phyloP scores from a whole-genome alignment of 2,113 vertebrate genomes.

The Chionomys nivalis region DNA sequence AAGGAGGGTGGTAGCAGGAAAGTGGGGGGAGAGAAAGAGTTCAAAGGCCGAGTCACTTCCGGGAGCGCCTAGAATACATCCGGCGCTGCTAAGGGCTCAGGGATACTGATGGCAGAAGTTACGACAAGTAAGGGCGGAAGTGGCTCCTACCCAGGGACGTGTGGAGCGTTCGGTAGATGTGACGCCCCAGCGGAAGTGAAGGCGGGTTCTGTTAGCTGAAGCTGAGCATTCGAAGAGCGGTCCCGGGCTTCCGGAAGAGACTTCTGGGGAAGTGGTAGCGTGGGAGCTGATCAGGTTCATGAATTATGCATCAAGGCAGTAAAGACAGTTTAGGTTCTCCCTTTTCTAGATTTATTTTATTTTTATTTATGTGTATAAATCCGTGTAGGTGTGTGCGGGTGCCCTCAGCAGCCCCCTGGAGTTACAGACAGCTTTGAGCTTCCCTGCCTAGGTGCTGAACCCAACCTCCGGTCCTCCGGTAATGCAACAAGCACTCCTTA shows the following conservation, averaged over 20 bases:
- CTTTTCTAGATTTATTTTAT: not conserved
- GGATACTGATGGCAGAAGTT: conserved; percentile 52
- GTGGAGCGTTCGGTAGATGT: not conserved
- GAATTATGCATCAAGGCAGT: conserved; percentile 68
- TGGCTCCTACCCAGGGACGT: not conserved
- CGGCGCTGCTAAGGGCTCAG: conserved; percentile 22
- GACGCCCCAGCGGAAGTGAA: conserved; percentile 65
- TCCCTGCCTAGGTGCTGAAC: not conserved
- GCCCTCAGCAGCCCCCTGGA: not conserved
- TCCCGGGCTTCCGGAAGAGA: conserved; percentile 51
- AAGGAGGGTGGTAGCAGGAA: not conserved
- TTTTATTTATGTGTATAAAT: not conserved
- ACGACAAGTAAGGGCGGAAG: conserved; percentile 75
- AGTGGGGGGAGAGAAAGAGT: not conserved
- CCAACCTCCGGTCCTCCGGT: not conserved
- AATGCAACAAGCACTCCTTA: not conserved
- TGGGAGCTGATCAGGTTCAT: conserved; percentile 33
- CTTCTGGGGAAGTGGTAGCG: conserved; percentile 43
- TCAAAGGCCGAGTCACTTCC: conserved; percentile 81
- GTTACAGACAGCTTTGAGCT: no score
- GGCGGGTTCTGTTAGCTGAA: not conserved
- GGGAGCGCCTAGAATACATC: conserved; percentile 59
- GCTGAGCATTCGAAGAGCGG: not conserved
- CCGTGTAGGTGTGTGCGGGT: not conserved
- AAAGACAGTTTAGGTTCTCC: not conserved